Conservation (phyloP, 1,140 invertebrate species). For the Drosophila burlai region DNA sequence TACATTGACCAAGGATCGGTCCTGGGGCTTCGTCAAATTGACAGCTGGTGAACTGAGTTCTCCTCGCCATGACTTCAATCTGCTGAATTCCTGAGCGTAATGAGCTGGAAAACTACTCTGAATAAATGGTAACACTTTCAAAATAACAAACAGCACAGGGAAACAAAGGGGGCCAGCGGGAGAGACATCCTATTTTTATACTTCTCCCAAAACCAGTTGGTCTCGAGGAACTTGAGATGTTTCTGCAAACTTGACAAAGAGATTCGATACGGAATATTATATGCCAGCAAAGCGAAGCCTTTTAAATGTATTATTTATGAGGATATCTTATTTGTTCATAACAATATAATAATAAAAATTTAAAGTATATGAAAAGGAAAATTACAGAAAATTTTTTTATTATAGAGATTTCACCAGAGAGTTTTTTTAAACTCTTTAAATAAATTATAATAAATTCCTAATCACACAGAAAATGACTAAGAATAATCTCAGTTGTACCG, state of each 20-base stretch:
- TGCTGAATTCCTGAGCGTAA: constrained; percentile 17
- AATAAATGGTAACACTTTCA: constrained; percentile 41
- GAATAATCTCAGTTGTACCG: neutral
- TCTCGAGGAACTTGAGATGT: constrained; percentile 18
- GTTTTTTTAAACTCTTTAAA: neutral
- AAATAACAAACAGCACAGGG: constrained; percentile 24
- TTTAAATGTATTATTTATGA: neutral
- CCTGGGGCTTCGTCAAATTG: constrained; percentile 37
- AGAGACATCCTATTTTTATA: constrained; percentile 7
- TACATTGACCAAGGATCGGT: constrained; percentile 24
- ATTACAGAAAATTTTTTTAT: no score
- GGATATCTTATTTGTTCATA: neutral
- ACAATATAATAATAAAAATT: neutral
- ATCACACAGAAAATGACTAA: neutral
- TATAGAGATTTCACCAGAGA: no score
- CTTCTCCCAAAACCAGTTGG: constrained; percentile 20
- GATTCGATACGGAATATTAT: constrained; percentile 2
- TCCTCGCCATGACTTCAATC: constrained; percentile 29
- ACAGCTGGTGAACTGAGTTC: constrained; percentile 56
- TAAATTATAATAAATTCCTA: neutral
- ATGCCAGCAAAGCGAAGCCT: neutral
- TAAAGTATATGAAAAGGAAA: no score
- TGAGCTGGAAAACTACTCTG: constrained; percentile 55
- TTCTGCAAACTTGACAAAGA: neutral
- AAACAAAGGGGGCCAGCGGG: constrained; percentile 14